Percentiles rank a stretch among this genome's conserved stretches.
phyloP scores from a whole-genome alignment of 1,140 invertebrate species.

The Phthorimaea operculella region DNA sequence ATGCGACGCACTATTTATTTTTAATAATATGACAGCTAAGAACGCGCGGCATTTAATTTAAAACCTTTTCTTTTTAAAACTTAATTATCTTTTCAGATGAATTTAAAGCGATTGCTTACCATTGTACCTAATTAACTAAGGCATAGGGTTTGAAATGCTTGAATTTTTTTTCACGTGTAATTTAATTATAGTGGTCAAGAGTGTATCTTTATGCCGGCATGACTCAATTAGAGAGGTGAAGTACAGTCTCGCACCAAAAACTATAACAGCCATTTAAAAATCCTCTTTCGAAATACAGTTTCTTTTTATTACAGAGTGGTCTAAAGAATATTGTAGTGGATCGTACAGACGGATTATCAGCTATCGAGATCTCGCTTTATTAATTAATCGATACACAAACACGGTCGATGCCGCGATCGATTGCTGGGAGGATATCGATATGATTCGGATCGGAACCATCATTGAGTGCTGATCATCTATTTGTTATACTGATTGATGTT shows the following conservation, averaged over 20 bases:
- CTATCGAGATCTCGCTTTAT: conserved; percentile 58
- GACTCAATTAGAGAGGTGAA: conserved; percentile 63
- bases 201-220: conserved; percentile 56
- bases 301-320: no score
- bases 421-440: conserved; percentile 31
- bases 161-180: conserved; percentile 8
- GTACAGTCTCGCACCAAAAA: no score
- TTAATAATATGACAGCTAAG: conserved; percentile 64
- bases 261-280: no score
- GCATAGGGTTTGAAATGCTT: neutral
- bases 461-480: neutral
- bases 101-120: conserved; percentile 23
- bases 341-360: conserved; percentile 4
- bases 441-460: neutral
- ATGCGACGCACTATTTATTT: conserved; percentile 57
- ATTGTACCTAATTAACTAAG: neutral
- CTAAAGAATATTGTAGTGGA: neutral
- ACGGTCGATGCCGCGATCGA: conserved; percentile 50
- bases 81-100: neutral
- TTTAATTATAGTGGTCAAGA: conserved; percentile 19
- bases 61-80: conserved; percentile 40
- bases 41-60: conserved; percentile 62
- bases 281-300: no score
- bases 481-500: neutral
- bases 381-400: conserved; percentile 68